Base-by-base conservation (phyloP, 1,140 invertebrate species). In the Procambarus clarkii region DNA sequence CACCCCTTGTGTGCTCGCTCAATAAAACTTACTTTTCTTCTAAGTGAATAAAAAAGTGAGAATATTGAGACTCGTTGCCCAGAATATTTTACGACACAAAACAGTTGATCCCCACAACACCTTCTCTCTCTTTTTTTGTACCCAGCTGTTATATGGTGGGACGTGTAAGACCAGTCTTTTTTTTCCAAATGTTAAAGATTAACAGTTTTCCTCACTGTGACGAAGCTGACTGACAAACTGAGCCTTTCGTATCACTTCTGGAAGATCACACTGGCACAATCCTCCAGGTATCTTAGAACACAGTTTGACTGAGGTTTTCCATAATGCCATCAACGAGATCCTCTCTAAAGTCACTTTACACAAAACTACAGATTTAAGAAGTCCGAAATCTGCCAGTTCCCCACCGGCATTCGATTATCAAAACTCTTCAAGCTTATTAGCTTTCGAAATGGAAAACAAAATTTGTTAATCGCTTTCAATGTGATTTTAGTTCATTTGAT, bases 381-480 rank as follows among this genome's bases (percentile, higher is more conserved):
- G 21, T 71, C n/a, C n/a, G 21, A 18, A 7, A 24, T 24, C n/a
- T 34, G n/a, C 69, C 5, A 0, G 11, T 34, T 34, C 15, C 15
- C 21, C 46, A 48, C 44, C 21, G 24, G 18, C 45, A 2, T 64
- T 15, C 15, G 60, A n/a, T 64, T 64, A 64, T 71, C 69, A 71
- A 4, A 71, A 24, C 24, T n/a, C 69, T n/a, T 71, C 69, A n/a
- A 18, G 4, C 69, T 50, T 2, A 50, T 34, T 34, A 34, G 34
- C 79, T 34, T 13, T 81, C 54, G 50, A 58, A 34, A 48, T 8
- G 8, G 4, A 21, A 34, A 13, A 7, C 0, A 7, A 15, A 58
- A 34, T 0, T 24, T 5, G 45, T 81, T 81, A 58, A 81, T 81
- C 45, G 79, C 24, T 81, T 81, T 81, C 79, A 46, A n/a, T 81